These are phyloP conservation scores for Thripadectes ignobilis DNA, from an alignment of 2,797 vertebrate genomes.

Conservation along the genomic window DNA sequence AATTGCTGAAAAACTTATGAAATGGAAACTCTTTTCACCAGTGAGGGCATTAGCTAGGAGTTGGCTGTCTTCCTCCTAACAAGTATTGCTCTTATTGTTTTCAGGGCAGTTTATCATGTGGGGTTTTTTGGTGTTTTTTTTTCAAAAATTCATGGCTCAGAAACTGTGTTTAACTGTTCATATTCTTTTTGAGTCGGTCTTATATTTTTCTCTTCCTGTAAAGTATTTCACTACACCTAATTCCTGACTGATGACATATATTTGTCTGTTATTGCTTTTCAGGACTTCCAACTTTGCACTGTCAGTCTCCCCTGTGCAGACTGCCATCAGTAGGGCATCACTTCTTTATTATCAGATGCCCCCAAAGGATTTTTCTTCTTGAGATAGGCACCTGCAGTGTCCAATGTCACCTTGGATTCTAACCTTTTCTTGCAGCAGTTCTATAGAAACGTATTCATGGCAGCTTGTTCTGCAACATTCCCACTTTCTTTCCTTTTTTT, in stretches of 20 bases:
- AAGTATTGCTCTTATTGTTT: not conserved
- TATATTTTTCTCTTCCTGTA: not conserved
- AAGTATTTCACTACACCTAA: not conserved
- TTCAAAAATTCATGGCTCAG: not conserved
- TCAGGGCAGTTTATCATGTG: not conserved
- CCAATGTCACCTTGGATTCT: not conserved
- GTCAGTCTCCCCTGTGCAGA: not conserved
- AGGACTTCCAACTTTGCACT: not conserved
- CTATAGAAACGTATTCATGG: fast-evolving
- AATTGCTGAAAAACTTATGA: not conserved
- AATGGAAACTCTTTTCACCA: not conserved
- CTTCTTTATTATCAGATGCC: not conserved
- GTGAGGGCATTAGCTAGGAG: not conserved
- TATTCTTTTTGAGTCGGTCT: not conserved
- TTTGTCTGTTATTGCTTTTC: not conserved
- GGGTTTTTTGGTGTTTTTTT: not conserved
- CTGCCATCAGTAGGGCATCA: not conserved
- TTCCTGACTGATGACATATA: not conserved
- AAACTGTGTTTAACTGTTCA: not conserved
- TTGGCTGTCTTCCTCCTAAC: not conserved
- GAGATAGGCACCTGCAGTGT: not conserved
- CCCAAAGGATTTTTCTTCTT: not conserved
- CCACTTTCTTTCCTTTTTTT: fast-evolving
- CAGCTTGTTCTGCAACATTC: not conserved
- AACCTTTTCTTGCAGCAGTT: not conserved